Conservation (phyloP, 1,140 invertebrate genomes). For the Riptortus pedestris region DNA sequence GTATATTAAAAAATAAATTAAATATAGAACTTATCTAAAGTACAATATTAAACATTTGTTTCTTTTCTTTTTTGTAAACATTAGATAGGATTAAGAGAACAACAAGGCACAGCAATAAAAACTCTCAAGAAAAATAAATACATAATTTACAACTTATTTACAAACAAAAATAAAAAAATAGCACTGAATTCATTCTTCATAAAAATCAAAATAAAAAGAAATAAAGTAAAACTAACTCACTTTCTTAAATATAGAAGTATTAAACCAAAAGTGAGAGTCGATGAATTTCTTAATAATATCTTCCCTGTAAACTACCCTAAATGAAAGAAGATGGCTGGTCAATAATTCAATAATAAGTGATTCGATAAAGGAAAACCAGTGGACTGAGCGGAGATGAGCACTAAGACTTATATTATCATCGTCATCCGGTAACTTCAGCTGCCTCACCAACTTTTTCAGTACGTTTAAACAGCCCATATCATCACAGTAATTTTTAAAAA, state of each 20-base stretch:
- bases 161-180: no score
- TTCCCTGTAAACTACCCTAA: slow-evolving; percentile 1
- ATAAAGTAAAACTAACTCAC: background rate
- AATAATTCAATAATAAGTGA: slow-evolving; percentile 17
- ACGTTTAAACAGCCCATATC: slow-evolving; percentile 4
- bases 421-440: slow-evolving; percentile 25
- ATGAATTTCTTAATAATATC: background rate
- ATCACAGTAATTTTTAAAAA: slow-evolving; percentile 24
- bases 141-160: no score
- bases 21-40: no score
- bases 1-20: no score
- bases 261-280: background rate
- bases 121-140: no score
- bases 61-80: no score
- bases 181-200: no score
- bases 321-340: background rate
- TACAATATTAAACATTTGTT: no score
- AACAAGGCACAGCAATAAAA: no score
- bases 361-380: slow-evolving; percentile 28
- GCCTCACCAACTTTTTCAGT: slow-evolving; percentile 21
- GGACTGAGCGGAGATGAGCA: slow-evolving; percentile 15
- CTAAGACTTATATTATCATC: slow-evolving; percentile 18
- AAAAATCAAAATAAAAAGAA: no score
- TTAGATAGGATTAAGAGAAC: no score
- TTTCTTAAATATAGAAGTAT: no score